Evolutionary conservation across 1,140 invertebrate species (phyloP).

Genomic region (Neodiprion fabricii): DNA sequence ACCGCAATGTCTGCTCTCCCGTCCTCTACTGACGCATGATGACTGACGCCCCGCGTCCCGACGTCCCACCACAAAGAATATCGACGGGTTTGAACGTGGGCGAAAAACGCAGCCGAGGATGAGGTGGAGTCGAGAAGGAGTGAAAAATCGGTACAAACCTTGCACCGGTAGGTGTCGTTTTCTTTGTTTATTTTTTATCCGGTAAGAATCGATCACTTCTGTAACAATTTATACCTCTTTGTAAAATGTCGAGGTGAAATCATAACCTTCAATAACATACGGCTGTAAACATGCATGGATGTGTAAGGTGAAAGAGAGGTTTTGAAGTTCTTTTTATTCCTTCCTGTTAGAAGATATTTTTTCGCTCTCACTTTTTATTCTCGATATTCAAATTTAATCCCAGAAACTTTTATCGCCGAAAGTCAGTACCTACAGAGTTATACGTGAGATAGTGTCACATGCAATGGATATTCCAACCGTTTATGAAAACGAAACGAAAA

Average conservation of each 20-base stretch:
- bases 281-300: too few species aligned
- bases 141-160: not conserved
- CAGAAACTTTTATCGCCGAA: not conserved
- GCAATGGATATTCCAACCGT: not conserved
- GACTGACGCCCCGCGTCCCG: not conserved
- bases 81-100: constrained; percentile 10
- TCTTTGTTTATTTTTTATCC: too few species aligned
- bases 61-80: constrained; percentile 29
- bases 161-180: too few species aligned
- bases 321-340: not conserved
- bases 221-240: too few species aligned
- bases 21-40: not conserved
- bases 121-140: not conserved
- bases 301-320: not conserved
- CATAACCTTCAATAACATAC: too few species aligned
- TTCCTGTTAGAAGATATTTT: not conserved
- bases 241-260: too few species aligned
- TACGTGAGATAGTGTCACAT: not conserved
- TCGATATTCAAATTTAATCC: too few species aligned
- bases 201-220: too few species aligned
- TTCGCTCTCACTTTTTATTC: too few species aligned
- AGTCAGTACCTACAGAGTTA: not conserved
- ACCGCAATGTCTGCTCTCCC: not conserved
- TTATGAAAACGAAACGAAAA: too few species aligned
- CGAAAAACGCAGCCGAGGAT: constrained; percentile 6